Base-by-base conservation (phyloP, 1,140 invertebrate genomes). In the Hycleus cichorii region DNA sequence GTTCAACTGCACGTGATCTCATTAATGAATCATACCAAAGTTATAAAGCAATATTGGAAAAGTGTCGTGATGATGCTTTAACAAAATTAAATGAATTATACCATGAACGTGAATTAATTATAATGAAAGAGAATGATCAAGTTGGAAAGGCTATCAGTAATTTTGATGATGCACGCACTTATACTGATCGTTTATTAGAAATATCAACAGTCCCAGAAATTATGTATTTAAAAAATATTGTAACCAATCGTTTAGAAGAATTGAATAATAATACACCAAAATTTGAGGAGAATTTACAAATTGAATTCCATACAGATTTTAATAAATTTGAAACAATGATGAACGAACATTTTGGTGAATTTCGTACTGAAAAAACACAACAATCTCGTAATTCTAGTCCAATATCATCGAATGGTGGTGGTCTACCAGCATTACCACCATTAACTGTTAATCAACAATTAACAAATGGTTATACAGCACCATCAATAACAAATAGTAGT, bases 1-100 rank as follows among this genome's bases (percentile, higher is more conserved):
- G 88, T 59, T 91, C 93, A 70, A 85, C 87, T 70, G 91, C 90
- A n/a, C 88, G 87, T 67, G 84, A 83, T 67, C 78, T 90, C 39
- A 91, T 96, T 61, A 83, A 88, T 48, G 90, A 95, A 74, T 86
- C 90, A 47, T 93, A 89, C 77, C 82, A 86, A 68, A 84, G 82
- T 71, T 94, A 90, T 66, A 91, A 91, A 73, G 86, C 86, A 32
- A 77, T 90, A 49, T 74, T 95, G 46, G 90, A 95, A 64, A 83
- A 86, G 64, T 83, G 83, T 62, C 82, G 84, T 58, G 90, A 94
- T 65, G 83, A 83, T 46, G 76, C 86, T 12, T 72, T 94, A 2
- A 79, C 84, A 58, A 86, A 93, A 69, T 78, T 95, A 11, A 87
- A 89, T 63, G 80, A 83, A 62, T 73, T 93, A 47, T 92, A 95